Evolutionary conservation across 2,888 invertebrate species (phyloP).

Genomic region (Aporophyla nigra): DNA sequence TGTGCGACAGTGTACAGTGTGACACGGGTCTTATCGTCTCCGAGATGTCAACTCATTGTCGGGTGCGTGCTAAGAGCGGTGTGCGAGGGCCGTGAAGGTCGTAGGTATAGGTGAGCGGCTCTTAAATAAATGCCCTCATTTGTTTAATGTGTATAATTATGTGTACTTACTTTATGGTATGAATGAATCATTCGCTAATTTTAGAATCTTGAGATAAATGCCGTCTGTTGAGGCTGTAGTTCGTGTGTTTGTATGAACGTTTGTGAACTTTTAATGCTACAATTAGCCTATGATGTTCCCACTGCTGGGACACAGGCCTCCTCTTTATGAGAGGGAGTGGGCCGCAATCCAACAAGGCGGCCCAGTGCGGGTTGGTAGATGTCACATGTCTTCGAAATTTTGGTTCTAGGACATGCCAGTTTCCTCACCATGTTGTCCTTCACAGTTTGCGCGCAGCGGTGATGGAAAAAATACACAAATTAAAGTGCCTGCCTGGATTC

Average conservation of each 20-base stretch:
- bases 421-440: too few species aligned
- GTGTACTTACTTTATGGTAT: constrained; percentile 21
- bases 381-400: too few species aligned
- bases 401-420: too few species aligned
- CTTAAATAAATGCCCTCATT: constrained; percentile 61
- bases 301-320: too few species aligned
- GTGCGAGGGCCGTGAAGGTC: constrained; percentile 67
- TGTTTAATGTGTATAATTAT: constrained; percentile 47
- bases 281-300: too few species aligned
- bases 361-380: too few species aligned
- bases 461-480: too few species aligned
- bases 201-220: constrained; percentile 30
- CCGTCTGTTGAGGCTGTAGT: neutral
- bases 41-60: constrained; percentile 68
- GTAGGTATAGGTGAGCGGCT: constrained; percentile 47
- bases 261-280: neutral
- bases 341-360: too few species aligned
- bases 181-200: constrained; percentile 52
- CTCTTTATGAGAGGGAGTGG: too few species aligned
- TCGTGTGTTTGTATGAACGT: neutral
- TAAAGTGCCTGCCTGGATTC: too few species aligned
- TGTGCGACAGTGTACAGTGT: neutral
- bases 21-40: constrained; percentile 21
- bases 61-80: constrained; percentile 55
- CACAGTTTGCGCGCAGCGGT: too few species aligned